Percentiles rank a stretch among this genome's conserved stretches.
phyloP scores from a whole-genome alignment of 2,113 vertebrate species.

The Psettodes erumei region DNA sequence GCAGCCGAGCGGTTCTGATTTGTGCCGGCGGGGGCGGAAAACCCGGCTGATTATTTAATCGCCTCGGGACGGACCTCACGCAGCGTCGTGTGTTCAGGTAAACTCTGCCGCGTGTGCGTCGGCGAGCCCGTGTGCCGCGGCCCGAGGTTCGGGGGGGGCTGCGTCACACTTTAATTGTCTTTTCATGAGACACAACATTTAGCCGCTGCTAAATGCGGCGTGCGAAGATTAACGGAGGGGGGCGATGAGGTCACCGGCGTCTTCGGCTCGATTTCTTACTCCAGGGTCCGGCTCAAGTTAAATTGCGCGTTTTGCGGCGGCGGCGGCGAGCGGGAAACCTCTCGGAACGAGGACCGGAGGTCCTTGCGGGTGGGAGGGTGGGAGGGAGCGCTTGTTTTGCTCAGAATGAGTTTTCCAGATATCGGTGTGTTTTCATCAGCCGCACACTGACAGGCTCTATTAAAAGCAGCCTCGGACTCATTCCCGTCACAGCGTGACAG shows the following conservation, averaged over 20 bases:
- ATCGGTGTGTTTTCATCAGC: constrained; percentile 69
- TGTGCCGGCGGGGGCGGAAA: constrained; percentile 62
- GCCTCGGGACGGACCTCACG: constrained; percentile 53
- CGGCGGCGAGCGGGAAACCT: too few relatives aligned
- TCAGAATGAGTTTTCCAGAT: constrained; percentile 61
- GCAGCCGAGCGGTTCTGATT: constrained; percentile 54
- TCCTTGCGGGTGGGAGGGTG: background rate
- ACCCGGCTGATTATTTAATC: constrained; percentile 72
- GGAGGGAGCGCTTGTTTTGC: constrained; percentile 17
- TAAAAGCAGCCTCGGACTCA: constrained; percentile 66
- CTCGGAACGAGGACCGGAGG: too few relatives aligned
- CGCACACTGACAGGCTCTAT: constrained; percentile 70
- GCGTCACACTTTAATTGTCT: too few relatives aligned
- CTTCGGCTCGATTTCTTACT: too few relatives aligned
- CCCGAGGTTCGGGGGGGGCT: too few relatives aligned
- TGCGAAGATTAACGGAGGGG: constrained; percentile 25
- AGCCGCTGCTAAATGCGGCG: constrained; percentile 15
- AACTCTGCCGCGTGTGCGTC: too few relatives aligned
- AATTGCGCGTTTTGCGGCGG: too few relatives aligned
- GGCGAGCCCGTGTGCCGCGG: too few relatives aligned
- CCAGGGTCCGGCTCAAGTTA: too few relatives aligned
- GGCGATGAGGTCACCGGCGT: constrained; percentile 41
- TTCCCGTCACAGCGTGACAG: constrained; percentile 69
- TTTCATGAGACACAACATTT: constrained; percentile 31
- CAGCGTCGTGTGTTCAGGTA: constrained; percentile 20